phyloP scores from a whole-genome alignment of 1,140 invertebrate species.

The Linepithema humile region DNA sequence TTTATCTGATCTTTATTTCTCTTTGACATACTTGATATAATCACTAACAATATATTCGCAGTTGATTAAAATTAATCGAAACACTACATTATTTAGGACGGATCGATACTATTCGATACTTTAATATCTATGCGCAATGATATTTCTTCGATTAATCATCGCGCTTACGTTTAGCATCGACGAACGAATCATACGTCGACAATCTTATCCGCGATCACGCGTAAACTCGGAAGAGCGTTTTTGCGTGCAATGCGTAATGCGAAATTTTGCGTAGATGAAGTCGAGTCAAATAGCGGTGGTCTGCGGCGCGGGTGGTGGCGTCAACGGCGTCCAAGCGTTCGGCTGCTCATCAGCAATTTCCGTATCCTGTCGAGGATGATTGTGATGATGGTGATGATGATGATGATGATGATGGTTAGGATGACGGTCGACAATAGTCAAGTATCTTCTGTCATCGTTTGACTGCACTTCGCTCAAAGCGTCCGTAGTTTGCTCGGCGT shows the following conservation, averaged over 20 bases:
- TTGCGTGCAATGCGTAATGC: not conserved
- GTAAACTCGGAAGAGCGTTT: not conserved
- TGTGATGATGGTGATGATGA: constrained; percentile 70
- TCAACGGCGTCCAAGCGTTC: constrained; percentile 77
- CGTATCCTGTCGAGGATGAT: constrained; percentile 67
- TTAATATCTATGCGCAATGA: not conserved
- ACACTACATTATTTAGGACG: constrained; percentile 38
- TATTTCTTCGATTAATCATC: not conserved
- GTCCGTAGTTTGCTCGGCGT: constrained; percentile 73
- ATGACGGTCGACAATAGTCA: constrained; percentile 74
- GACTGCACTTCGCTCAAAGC: constrained; percentile 69
- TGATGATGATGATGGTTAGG: constrained; percentile 73
- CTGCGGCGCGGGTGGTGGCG: constrained; percentile 79
- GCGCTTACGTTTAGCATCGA: not conserved
- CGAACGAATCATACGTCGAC: not conserved
- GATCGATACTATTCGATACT: constrained; percentile 2
- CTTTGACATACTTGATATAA: constrained; percentile 3
- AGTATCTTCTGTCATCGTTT: constrained; percentile 75
- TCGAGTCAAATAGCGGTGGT: constrained; percentile 80
- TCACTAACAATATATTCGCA: constrained; percentile 16
- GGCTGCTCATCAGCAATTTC: constrained; percentile 69
- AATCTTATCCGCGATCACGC: not conserved
- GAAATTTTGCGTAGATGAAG: not conserved
- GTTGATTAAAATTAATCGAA: constrained; percentile 27
- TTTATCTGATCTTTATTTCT: constrained; percentile 1